phyloP scores from a whole-genome alignment of 2,113 vertebrate genomes.

The Pitta sordida region DNA sequence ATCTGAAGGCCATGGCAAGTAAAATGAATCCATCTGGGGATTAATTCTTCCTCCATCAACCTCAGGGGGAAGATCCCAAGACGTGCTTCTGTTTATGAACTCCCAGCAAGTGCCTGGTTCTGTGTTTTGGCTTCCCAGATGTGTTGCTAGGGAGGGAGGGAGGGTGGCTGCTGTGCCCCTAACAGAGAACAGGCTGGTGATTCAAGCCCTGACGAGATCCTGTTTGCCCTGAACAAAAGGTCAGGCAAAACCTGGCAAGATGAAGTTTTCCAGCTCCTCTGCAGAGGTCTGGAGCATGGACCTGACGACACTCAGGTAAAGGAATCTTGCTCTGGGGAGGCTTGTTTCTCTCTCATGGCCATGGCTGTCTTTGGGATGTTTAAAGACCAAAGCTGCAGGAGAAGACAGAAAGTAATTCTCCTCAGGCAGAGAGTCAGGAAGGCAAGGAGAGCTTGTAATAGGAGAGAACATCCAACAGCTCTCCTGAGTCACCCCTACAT shows the following conservation, averaged over 20 bases:
- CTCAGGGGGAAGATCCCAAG: not conserved
- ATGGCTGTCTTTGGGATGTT: not conserved
- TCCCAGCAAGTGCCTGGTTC: not conserved
- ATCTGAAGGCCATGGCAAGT: not conserved
- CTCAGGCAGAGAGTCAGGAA: not conserved
- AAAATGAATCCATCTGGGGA: not conserved
- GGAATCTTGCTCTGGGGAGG: not conserved
- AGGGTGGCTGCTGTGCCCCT: not conserved
- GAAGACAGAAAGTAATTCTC: not conserved
- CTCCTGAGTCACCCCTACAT: fast-evolving
- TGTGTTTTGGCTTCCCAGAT: conserved; percentile 17
- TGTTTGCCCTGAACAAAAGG: conserved; percentile 26
- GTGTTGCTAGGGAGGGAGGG: conserved; percentile 30
- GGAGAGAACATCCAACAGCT: not conserved
- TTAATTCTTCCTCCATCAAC: not conserved
- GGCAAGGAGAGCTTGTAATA: not conserved
- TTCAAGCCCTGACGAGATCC: not conserved
- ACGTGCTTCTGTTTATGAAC: not conserved
- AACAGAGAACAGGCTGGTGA: not conserved
- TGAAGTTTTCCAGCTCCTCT: conserved; percentile 2
- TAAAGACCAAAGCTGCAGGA: not conserved
- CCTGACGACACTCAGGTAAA: not conserved
- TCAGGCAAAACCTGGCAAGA: conserved; percentile 15
- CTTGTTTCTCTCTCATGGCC: not conserved
- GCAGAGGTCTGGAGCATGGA: not conserved